Evolutionary conservation across 2,113 vertebrate species (phyloP), one percentile per base, ranked within the genome.

Genomic region (Gadus chalcogrammus): DNA sequence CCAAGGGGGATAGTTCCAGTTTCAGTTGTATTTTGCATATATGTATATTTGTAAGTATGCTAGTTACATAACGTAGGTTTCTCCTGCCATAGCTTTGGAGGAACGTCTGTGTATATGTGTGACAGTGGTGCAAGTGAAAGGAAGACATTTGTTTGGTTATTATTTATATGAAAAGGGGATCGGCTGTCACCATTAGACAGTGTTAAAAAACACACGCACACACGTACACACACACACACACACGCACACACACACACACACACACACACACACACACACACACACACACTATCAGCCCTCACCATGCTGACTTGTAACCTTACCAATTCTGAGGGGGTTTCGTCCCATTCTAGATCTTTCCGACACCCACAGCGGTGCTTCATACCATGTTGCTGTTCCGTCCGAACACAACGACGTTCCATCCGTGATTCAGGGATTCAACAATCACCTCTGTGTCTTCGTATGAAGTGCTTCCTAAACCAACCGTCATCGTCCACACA

Each of bases 41-140:
- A 82, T 92, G 88, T 89, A 87, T 91, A 90, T 92, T 87, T 87
- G 88, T 90, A 87, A 90, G 90, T 91, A 87, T 88, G 83, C 80
- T 79, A 82, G 82, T 71, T 76, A 88, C 67, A 82, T 75, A 90
- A 82, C 82, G 73, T 83, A 77, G 69, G 80, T 82, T 79, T 87
- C 76, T 75, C 70, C 64, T 87, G 79, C 79, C 71, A 53, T 78
- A 80, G 82, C 74, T 70, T 89, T 81, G 78, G 86, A 90, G 86
- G 72, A 77, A 87, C 84, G 73, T 71, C 70, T 70, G 75, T 82
- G 77, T 77, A 72, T 69, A 74, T 71, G 68, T 87, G 80, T 88
- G 85, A 86, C 79, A 77, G 75, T 87, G 81, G 74, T 80, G 82
- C n/a, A 82, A 81, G 79, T 85, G 86, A 82, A 79, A 85, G 83